Conservation (phyloP, 2,113 vertebrate genomes). For the Coryphaenoides rupestris region DNA sequence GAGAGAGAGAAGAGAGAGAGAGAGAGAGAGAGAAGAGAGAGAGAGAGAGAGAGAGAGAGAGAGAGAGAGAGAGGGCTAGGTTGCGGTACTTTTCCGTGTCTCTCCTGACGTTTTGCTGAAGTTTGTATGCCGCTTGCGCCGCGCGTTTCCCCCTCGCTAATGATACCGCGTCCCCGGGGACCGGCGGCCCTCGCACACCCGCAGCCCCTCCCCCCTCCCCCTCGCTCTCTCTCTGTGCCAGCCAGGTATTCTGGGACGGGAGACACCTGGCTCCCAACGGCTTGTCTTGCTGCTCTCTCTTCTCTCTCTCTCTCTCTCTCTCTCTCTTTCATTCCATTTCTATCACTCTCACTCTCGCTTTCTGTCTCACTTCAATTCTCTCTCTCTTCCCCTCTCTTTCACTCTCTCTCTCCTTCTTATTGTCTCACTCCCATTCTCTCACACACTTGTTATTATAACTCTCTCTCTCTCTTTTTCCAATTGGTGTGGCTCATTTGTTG, state of each 20-base stretch:
- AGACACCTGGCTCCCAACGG: constrained; percentile 73
- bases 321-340: constrained; percentile 17
- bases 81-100: constrained; percentile 64
- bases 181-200: constrained; percentile 70
- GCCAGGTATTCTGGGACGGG: constrained; percentile 78
- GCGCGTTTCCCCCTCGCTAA: constrained; percentile 75
- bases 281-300: constrained; percentile 52
- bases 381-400: constrained; percentile 59
- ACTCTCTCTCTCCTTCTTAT: constrained; percentile 63
- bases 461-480: background rate
- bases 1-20: constrained; percentile 38
- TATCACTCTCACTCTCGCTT: constrained; percentile 13
- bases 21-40: constrained; percentile 41
- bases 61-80: constrained; percentile 43
- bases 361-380: constrained; percentile 53
- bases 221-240: constrained; percentile 67
- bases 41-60: constrained; percentile 19
- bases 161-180: constrained; percentile 80
- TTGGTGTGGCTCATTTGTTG: background rate
- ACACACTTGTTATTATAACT: background rate
- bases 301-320: constrained; percentile 8
- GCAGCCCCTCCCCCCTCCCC: too few species aligned
- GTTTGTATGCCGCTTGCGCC: constrained; percentile 80
- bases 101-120: constrained; percentile 82
- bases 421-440: constrained; percentile 43